phyloP scores from a whole-genome alignment of 2,113 vertebrate genomes.

The Lagenorhynchus albirostris region DNA sequence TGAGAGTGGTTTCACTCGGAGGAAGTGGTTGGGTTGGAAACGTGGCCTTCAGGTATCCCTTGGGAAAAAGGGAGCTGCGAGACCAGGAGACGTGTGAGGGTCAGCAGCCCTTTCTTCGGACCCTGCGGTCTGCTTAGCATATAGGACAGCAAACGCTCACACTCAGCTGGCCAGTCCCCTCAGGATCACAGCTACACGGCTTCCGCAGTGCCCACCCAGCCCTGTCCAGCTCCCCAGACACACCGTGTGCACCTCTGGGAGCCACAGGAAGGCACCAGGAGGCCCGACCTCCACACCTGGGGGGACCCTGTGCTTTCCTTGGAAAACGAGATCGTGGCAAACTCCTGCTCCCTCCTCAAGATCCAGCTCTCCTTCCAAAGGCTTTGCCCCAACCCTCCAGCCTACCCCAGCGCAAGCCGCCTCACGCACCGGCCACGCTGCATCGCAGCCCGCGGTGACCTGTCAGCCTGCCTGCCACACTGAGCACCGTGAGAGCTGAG shows the following conservation, averaged over 20 bases:
- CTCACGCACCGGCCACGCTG: neutral
- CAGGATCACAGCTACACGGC: rapidly evolving
- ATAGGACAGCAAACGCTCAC: neutral
- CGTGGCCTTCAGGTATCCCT: rapidly evolving
- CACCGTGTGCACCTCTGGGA: neutral
- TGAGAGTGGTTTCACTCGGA: neutral
- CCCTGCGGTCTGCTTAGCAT: neutral
- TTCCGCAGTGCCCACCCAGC: neutral
- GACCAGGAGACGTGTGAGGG: rapidly evolving
- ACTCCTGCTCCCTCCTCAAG: neutral
- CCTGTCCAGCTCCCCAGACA: neutral
- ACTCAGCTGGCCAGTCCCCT: neutral
- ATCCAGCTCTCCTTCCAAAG: neutral
- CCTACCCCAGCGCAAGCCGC: too few relatives aligned
- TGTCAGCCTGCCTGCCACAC: neutral
- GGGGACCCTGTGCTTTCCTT: neutral
- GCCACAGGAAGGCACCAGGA: rapidly evolving
- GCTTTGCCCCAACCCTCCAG: neutral
- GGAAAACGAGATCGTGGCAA: neutral
- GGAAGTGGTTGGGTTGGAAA: neutral
- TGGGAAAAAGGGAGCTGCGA: neutral
- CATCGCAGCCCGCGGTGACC: neutral
- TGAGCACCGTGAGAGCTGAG: neutral
- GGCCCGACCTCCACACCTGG: neutral
- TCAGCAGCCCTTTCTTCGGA: neutral